These are phyloP conservation scores for Micrasema longulum DNA, from an alignment of 1,140 invertebrate genomes.

Conservation along the genomic window DNA sequence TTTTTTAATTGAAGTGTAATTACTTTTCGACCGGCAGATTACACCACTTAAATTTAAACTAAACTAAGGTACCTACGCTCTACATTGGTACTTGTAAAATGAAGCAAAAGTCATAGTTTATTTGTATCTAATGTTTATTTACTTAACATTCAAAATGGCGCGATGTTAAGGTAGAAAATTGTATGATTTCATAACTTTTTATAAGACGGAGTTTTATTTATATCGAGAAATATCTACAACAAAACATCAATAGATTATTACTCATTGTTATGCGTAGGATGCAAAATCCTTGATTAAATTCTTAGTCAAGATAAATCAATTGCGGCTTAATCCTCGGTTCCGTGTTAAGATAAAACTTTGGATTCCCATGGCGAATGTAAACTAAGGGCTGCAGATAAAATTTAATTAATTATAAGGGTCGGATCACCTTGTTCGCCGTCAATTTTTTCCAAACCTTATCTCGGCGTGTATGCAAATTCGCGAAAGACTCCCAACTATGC, in stretches of 20 bases:
- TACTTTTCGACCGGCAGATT: no score
- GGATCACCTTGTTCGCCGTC: constrained; percentile 35
- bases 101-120: no score
- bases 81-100: no score
- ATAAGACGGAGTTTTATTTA: no score
- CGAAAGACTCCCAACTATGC: constrained; percentile 54
- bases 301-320: constrained; percentile 32
- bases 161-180: no score
- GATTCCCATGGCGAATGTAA: constrained; percentile 34
- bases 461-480: constrained; percentile 53
- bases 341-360: constrained; percentile 28
- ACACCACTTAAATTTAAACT: no score
- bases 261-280: neutral
- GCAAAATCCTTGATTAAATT: constrained; percentile 3
- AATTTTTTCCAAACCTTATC: constrained; percentile 52
- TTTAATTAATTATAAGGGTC: constrained; percentile 48
- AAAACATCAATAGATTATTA: neutral
- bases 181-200: no score
- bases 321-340: constrained; percentile 7
- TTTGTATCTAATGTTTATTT: no score
- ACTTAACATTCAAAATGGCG: no score
- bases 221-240: neutral
- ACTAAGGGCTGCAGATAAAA: constrained; percentile 41
- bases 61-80: no score
- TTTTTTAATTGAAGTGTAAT: no score